phyloP scores from a whole-genome alignment of 2,888 invertebrate species.

The Trichogramma evanescens region DNA sequence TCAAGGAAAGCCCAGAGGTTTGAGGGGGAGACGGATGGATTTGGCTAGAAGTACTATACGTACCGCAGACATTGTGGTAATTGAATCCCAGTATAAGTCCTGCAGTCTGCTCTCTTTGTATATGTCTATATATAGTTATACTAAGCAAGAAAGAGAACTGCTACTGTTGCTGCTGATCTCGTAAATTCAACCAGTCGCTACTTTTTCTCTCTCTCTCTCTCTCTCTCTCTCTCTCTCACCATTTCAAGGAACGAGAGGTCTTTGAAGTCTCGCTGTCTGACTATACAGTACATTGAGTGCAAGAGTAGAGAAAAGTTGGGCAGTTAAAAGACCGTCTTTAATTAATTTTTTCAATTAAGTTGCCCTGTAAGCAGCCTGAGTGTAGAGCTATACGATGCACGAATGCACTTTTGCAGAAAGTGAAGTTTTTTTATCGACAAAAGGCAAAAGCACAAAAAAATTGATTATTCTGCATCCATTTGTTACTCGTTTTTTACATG shows the following conservation, averaged over 20 bases:
- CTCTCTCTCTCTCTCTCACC: slow-evolving; percentile 5
- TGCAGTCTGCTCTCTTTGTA: slow-evolving; percentile 8
- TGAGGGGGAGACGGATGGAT: slow-evolving; percentile 21
- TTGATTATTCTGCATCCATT: too few species aligned
- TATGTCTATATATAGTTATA: not conserved
- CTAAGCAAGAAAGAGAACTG: slow-evolving; percentile 8
- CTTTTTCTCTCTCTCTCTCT: slow-evolving; percentile 10
- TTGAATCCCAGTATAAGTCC: slow-evolving; percentile 44
- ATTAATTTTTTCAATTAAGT: slow-evolving; percentile 24
- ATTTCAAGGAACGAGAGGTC: not conserved
- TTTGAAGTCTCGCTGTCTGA: slow-evolving; percentile 11
- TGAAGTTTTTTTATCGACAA: too few species aligned
- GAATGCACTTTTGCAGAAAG: too few species aligned
- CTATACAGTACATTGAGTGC: too few species aligned
- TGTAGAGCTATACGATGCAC: too few species aligned
- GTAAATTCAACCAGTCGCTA: slow-evolving; percentile 14
- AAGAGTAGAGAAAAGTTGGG: not conserved
- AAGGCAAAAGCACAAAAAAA: too few species aligned
- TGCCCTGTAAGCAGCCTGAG: too few species aligned
- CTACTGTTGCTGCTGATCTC: slow-evolving; percentile 12
- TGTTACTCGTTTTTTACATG: too few species aligned
- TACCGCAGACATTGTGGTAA: slow-evolving; percentile 47
- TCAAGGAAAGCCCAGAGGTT: not conserved
- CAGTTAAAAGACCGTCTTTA: slow-evolving; percentile 9
- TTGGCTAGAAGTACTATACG: slow-evolving; percentile 27